Conservation (phyloP, 1,140 invertebrate species). For the Danaus melanippus region DNA sequence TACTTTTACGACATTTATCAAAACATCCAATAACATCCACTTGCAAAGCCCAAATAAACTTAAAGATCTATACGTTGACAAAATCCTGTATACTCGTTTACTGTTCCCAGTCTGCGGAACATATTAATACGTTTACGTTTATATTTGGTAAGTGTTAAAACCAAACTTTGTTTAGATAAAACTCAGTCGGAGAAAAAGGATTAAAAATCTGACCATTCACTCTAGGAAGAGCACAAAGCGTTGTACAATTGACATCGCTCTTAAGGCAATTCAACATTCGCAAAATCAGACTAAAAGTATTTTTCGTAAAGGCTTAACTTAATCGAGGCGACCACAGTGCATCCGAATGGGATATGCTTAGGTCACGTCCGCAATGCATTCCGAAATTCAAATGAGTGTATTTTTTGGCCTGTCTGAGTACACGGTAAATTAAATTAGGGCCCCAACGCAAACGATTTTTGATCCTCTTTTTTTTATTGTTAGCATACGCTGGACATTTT, state of each 20-base stretch:
- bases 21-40: too few relatives aligned
- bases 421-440: conserved; percentile 34
- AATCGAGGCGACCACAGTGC: conserved; percentile 35
- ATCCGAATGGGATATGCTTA: conserved; percentile 50
- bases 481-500: conserved; percentile 3
- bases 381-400: conserved; percentile 58
- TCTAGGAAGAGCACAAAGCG: too few relatives aligned
- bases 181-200: too few relatives aligned
- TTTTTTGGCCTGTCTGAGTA: conserved; percentile 58
- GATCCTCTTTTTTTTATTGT: conserved; percentile 21
- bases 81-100: too few relatives aligned
- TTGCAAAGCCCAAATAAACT: too few relatives aligned
- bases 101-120: too few relatives aligned
- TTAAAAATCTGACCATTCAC: too few relatives aligned
- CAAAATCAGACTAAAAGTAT: conserved; percentile 13
- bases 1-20: too few relatives aligned
- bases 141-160: too few relatives aligned
- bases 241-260: neutral
- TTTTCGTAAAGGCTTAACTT: conserved; percentile 31
- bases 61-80: too few relatives aligned
- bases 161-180: too few relatives aligned
- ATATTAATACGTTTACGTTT: too few relatives aligned
- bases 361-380: conserved; percentile 51
- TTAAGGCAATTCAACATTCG: neutral
- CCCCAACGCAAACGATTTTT: conserved; percentile 20